A percentile compares a stretch with the other conserved stretches of the same genome.
Conservation (phyloP, 2,888 invertebrate species). For the Uropetala carovei region DNA sequence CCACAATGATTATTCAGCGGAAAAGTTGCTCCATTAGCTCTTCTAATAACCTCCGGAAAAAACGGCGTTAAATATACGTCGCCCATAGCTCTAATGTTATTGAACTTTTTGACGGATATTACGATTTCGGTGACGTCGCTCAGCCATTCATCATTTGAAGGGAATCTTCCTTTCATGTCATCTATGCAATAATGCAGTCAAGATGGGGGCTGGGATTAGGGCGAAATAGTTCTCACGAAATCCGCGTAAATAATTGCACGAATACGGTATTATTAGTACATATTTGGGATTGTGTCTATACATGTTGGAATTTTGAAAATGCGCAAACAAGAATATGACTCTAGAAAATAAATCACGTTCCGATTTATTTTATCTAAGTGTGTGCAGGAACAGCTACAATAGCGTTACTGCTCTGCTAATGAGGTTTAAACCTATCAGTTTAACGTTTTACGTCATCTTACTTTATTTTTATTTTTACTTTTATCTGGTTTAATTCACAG, state of each 20-base stretch:
- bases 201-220: not conserved
- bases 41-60: not conserved
- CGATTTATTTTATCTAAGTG: too few relatives aligned
- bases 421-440: too few relatives aligned
- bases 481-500: too few relatives aligned
- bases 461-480: too few relatives aligned
- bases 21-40: constrained; percentile 23
- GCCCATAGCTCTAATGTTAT: not conserved
- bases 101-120: constrained; percentile 35
- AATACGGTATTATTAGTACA: too few relatives aligned
- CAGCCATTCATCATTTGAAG: not conserved
- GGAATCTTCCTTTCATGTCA: not conserved
- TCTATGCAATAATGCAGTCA: not conserved
- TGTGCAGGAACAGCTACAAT: too few relatives aligned
- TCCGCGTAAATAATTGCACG: not conserved
- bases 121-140: not conserved
- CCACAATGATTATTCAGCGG: not conserved
- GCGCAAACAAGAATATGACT: too few relatives aligned
- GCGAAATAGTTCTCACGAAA: not conserved
- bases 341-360: too few relatives aligned
- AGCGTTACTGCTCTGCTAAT: too few relatives aligned
- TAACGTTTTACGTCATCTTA: too few relatives aligned
- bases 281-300: too few relatives aligned
- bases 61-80: not conserved
- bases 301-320: too few relatives aligned